Base-by-base conservation (phyloP, 2,113 vertebrate species). In the Phylloscopus trochiloides region DNA sequence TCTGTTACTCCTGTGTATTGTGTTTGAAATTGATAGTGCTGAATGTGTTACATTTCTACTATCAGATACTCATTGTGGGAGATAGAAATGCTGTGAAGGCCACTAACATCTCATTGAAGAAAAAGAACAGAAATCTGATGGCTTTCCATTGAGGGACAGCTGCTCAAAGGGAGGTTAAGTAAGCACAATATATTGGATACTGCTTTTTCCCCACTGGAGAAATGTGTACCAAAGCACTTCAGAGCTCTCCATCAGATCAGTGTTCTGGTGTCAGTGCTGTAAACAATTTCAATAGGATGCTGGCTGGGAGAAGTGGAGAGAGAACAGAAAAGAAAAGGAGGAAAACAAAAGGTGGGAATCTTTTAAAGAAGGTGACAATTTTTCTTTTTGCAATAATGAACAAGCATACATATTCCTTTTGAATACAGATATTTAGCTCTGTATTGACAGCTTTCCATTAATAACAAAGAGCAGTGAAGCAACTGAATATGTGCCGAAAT, bases 1-100 rank as follows among this genome's bases (percentile, higher is more conserved):
- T 86, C 94, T 93, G 34, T 95, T 93, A 71, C 85, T 95, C 88
- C 50, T 40, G 63, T 86, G 93, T 86, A 90, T 74, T 96, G 90
- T 94, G 89, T 84, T 94, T 77, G 82, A 90, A 97, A 95, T 94
- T 67, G 93, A 88, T 90, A 77, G 82, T 55, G 63, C 28, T 63
- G 82, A 92, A 95, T 67, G 74, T 55, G 75, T 83, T 95, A 77
- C 43, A 29, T 51, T 91, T 86, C 78, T 88, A 6, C 54, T 40
- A 67, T 59, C 55, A 40, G 87, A 63, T 84, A 67, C 73, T 52
- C 43, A 45, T 86, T 59, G 75, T 66, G 63, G 63, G 31, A 84
- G 86, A 75, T 13, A 83, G 74, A 90, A 94, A 90, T 2, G 2
- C 1, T 0, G 43, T 83, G 88, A 91, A 88, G 82, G 82, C 67